phyloP scores from a whole-genome alignment of 2,888 invertebrate species.

The Furcula furcula region DNA sequence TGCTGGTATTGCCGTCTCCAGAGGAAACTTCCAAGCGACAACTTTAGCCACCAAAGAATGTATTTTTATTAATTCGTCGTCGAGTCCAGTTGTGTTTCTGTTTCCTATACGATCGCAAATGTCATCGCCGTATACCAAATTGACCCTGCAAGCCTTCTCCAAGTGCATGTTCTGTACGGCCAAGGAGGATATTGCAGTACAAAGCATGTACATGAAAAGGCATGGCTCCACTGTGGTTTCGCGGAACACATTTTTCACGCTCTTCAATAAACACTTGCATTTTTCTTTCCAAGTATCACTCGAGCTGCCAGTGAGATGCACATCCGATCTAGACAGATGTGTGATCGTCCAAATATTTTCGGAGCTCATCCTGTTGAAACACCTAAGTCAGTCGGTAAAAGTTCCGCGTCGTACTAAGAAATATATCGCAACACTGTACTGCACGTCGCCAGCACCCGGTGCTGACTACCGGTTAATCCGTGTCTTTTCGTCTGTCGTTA shows the following conservation, averaged over 20 bases:
- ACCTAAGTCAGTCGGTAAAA: slow-evolving; percentile 68
- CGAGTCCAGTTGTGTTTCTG: slow-evolving; percentile 66
- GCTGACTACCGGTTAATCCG: slow-evolving; percentile 52
- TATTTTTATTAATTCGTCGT: slow-evolving; percentile 62
- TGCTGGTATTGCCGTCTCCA: slow-evolving; percentile 82
- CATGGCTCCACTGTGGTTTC: slow-evolving; percentile 85
- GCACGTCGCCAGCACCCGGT: slow-evolving; percentile 45
- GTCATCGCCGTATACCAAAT: slow-evolving; percentile 72
- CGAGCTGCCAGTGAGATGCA: slow-evolving; percentile 51
- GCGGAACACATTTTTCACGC: slow-evolving; percentile 53
- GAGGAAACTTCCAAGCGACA: slow-evolving; percentile 81
- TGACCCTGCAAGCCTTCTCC: slow-evolving; percentile 82
- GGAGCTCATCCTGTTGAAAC: slow-evolving; percentile 52
- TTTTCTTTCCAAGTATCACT: slow-evolving; percentile 56
- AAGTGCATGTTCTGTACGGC: slow-evolving; percentile 81
- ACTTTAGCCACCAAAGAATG: slow-evolving; percentile 77
- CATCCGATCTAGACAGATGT: slow-evolving; percentile 63
- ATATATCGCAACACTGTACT: slow-evolving; percentile 51
- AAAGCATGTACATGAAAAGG: slow-evolving; percentile 84
- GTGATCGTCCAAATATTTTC: slow-evolving; percentile 49
- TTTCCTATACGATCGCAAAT: slow-evolving; percentile 75
- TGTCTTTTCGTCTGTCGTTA: slow-evolving; percentile 60
- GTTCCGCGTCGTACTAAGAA: slow-evolving; percentile 38
- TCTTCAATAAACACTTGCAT: slow-evolving; percentile 55
- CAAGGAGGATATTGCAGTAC: slow-evolving; percentile 84